phyloP scores from a whole-genome alignment of 2,113 vertebrate genomes.

The Toxotes jaculatrix region DNA sequence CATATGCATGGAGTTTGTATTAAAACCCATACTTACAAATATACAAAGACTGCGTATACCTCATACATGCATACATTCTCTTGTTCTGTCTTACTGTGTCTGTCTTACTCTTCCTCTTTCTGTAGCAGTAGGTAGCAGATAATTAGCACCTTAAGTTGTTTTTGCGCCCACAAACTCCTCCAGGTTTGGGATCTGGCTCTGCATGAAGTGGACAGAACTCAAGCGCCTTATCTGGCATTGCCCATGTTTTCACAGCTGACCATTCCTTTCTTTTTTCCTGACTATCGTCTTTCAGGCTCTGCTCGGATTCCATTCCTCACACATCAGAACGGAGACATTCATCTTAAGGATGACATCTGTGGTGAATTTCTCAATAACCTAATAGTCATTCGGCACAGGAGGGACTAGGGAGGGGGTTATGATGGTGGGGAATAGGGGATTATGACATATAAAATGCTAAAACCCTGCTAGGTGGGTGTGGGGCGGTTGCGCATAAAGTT shows the following conservation, averaged over 20 bases:
- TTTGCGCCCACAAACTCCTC: constrained; percentile 64
- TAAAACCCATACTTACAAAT: neutral
- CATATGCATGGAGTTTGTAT: neutral
- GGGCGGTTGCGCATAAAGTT: constrained; percentile 85
- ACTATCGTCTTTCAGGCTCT: constrained; percentile 86
- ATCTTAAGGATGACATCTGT: constrained; percentile 92
- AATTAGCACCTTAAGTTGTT: constrained; percentile 68
- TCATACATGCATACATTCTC: neutral
- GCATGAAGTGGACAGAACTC: constrained; percentile 80
- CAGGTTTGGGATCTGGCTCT: constrained; percentile 67
- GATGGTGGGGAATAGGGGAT: constrained; percentile 79
- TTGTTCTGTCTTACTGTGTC: neutral
- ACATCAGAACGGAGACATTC: constrained; percentile 87
- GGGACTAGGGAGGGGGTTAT: constrained; percentile 55
- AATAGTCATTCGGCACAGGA: constrained; percentile 85
- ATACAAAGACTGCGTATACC: neutral
- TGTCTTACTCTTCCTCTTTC: constrained; percentile 4
- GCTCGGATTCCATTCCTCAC: constrained; percentile 89
- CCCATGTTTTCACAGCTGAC: constrained; percentile 87
- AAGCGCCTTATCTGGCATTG: constrained; percentile 81
- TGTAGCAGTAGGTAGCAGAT: constrained; percentile 58
- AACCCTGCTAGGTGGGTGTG: constrained; percentile 80
- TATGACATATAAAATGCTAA: constrained; percentile 91
- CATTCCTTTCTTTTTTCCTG: constrained; percentile 79
- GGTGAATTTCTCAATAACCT: constrained; percentile 90